A percentile compares a stretch with the other conserved stretches of the same genome.
Evolutionary conservation across 2,888 invertebrate genomes (phyloP).

Genomic region (Oligia fasciuncula): DNA sequence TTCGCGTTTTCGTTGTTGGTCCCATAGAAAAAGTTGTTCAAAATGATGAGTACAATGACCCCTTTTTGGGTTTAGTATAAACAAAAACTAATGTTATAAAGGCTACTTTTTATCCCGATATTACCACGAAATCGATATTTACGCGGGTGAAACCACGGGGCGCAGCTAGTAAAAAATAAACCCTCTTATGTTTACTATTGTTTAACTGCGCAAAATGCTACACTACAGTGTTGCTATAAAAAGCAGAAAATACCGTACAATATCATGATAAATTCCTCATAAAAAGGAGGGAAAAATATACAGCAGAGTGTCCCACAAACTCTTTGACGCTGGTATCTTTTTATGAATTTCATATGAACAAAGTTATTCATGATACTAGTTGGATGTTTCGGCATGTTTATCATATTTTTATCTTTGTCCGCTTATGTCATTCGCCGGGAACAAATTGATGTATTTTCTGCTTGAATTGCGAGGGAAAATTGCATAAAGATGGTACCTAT

Average conservation of each 20-base stretch:
- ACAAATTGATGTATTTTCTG: conserved; percentile 18
- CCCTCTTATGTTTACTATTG: no score
- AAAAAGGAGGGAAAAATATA: conserved; percentile 37
- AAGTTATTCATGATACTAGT: conserved; percentile 53
- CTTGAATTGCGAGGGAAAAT: not conserved
- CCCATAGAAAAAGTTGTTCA: no score
- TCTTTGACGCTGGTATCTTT: conserved; percentile 54
- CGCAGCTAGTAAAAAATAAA: no score
- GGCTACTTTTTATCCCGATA: no score
- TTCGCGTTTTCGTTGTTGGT: no score
- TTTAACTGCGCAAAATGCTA: not conserved
- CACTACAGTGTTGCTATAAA: not conserved
- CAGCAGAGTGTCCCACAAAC: conserved; percentile 31
- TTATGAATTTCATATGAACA: conserved; percentile 61
- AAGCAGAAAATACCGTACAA: not conserved
- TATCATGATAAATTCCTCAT: conserved; percentile 29
- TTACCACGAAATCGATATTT: no score
- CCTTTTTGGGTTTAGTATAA: no score
- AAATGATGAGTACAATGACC: no score
- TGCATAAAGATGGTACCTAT: not conserved
- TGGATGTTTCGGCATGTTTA: conserved; percentile 38
- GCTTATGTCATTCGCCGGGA: not conserved
- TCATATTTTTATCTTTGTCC: conserved; percentile 35
- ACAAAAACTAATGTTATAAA: no score
- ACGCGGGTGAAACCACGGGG: no score